phyloP scores from a whole-genome alignment of 2,113 vertebrate genomes.

The Gracilinanus agilis region DNA sequence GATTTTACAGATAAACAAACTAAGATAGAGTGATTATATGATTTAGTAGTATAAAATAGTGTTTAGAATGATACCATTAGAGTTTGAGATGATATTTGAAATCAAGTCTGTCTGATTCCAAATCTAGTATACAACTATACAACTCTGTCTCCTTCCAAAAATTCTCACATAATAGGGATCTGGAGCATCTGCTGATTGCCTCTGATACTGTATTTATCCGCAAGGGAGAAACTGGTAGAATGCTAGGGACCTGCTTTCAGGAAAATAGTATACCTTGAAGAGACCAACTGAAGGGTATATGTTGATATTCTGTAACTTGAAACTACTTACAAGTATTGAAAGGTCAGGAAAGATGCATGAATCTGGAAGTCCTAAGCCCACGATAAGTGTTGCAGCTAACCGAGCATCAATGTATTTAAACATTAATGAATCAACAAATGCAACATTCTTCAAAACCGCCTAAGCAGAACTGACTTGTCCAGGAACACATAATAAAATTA shows the following conservation, averaged over 20 bases:
- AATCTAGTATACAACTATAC: not conserved
- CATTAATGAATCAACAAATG: not conserved
- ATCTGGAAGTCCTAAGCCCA: not conserved
- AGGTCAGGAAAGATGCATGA: not conserved
- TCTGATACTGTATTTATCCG: not conserved
- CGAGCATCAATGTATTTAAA: not conserved
- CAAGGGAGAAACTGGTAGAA: not conserved
- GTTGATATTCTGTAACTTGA: not conserved
- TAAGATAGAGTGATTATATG: not conserved
- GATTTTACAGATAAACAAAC: not conserved
- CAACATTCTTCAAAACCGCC: not conserved
- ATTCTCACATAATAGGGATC: not conserved
- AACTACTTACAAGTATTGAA: not conserved
- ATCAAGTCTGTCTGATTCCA: not conserved
- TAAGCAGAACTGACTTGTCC: not conserved
- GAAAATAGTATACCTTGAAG: not conserved
- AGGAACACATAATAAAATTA: not conserved
- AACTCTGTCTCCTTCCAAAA: not conserved
- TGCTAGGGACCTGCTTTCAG: not conserved
- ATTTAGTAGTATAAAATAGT: not conserved
- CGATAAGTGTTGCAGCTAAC: not conserved
- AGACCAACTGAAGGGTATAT: not conserved
- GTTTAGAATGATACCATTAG: not conserved
- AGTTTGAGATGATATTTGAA: not conserved
- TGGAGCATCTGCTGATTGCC: not conserved